These are phyloP conservation scores for Theretra japonica DNA, from an alignment of 2,888 invertebrate species.

Conservation along the genomic window DNA sequence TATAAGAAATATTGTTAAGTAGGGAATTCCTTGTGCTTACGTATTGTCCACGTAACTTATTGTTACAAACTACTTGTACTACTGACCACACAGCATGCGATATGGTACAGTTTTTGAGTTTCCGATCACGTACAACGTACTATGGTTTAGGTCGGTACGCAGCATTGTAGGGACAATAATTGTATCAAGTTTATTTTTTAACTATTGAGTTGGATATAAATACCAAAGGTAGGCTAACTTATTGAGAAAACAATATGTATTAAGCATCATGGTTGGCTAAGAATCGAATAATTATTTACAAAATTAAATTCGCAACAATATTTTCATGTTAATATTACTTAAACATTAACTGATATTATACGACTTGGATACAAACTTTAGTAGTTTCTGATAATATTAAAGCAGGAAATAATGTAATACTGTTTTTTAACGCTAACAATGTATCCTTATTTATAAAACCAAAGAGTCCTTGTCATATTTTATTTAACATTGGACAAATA, in stretches of 20 bases:
- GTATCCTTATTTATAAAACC: not conserved
- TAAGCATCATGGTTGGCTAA: not conserved
- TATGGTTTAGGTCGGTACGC: constrained; percentile 20
- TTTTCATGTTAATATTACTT: not conserved
- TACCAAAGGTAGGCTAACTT: too few relatives aligned
- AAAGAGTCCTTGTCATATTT: not conserved
- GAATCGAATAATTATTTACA: too few relatives aligned
- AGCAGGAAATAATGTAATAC: not conserved
- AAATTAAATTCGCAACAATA: not conserved
- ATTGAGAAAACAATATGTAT: not conserved
- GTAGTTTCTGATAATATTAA: too few relatives aligned
- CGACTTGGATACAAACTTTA: too few relatives aligned
- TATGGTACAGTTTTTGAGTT: constrained; percentile 4
- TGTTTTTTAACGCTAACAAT: not conserved
- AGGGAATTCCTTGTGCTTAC: not conserved
- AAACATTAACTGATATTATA: too few relatives aligned
- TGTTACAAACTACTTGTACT: not conserved
- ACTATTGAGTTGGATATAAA: not conserved
- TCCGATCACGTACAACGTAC: constrained; percentile 12
- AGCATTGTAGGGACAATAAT: not conserved
- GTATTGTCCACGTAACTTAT: constrained; percentile 9
- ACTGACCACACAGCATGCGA: not conserved
- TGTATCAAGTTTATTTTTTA: not conserved
- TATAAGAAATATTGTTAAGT: not conserved
- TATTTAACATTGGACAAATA: not conserved